Conservation (phyloP, 2,888 invertebrate species). For the Cynaeus angustus region DNA sequence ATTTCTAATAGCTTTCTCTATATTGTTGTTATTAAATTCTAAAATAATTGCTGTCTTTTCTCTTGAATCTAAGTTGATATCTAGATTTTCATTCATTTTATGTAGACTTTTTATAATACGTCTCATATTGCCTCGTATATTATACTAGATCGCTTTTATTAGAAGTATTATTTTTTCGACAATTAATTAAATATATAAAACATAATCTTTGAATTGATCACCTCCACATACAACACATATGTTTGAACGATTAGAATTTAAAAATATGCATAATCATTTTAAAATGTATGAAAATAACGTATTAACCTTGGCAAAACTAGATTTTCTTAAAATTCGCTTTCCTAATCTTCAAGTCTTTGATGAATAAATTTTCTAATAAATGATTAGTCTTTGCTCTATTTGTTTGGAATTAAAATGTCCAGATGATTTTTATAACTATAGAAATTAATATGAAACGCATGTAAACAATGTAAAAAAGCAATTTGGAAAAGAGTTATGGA, state of each 20-base stretch:
- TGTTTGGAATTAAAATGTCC: conserved; percentile 23
- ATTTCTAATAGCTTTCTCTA: conserved; percentile 24
- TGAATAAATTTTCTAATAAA: conserved; percentile 35
- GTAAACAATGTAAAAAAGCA: conserved; percentile 24
- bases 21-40: conserved; percentile 6
- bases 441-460: conserved; percentile 21
- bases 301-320: conserved; percentile 36
- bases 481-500: too few relatives aligned
- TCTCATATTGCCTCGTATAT: too few relatives aligned
- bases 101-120: too few relatives aligned
- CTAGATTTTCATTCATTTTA: conserved; percentile 27
- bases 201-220: conserved; percentile 30
- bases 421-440: too few relatives aligned
- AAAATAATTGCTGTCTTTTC: conserved; percentile 1
- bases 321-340: conserved; percentile 34
- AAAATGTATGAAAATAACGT: conserved; percentile 36
- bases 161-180: conserved; percentile 18
- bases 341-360: conserved; percentile 31
- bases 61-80: conserved; percentile 22
- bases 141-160: conserved; percentile 20
- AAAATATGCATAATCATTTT: conserved; percentile 31
- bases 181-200: conserved; percentile 29
- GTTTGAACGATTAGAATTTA: conserved; percentile 31
- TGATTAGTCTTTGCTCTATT: conserved; percentile 20
- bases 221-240: conserved; percentile 32